These are phyloP conservation scores for Hemiscyllium ocellatum DNA, from an alignment of 2,113 vertebrate genomes.

Conservation along the genomic window DNA sequence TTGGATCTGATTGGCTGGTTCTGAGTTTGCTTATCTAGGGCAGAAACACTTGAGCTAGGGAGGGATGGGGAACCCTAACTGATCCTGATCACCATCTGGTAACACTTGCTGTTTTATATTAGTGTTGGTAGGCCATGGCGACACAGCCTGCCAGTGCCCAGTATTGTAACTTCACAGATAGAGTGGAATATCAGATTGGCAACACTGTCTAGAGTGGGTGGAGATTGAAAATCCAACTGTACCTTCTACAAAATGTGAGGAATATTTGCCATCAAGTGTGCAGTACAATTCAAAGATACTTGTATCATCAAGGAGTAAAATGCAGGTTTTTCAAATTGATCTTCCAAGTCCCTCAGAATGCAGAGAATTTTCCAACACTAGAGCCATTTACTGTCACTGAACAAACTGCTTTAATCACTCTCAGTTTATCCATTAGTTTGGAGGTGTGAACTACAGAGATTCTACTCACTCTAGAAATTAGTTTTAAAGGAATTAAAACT, in stretches of 20 bases:
- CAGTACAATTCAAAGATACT: background rate
- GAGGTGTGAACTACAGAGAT: background rate
- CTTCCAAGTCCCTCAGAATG: background rate
- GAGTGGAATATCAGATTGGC: background rate
- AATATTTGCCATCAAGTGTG: background rate
- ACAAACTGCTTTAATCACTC: background rate
- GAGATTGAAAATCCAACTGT: background rate
- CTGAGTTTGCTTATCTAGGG: background rate
- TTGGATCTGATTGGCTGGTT: background rate
- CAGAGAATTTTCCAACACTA: background rate
- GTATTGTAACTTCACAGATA: background rate
- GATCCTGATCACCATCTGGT: background rate
- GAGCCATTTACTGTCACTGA: background rate
- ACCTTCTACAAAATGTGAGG: background rate
- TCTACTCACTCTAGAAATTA: background rate
- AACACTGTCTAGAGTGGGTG: background rate
- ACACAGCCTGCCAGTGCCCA: no score
- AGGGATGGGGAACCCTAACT: background rate
- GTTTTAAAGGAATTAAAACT: background rate
- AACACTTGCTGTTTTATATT: background rate
- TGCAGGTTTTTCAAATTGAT: background rate
- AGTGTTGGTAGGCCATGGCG: background rate
- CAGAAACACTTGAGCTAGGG: background rate
- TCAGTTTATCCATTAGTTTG: background rate
- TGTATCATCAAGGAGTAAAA: background rate